phyloP scores from a whole-genome alignment of 1,140 invertebrate species.

The Drosophila pachea region DNA sequence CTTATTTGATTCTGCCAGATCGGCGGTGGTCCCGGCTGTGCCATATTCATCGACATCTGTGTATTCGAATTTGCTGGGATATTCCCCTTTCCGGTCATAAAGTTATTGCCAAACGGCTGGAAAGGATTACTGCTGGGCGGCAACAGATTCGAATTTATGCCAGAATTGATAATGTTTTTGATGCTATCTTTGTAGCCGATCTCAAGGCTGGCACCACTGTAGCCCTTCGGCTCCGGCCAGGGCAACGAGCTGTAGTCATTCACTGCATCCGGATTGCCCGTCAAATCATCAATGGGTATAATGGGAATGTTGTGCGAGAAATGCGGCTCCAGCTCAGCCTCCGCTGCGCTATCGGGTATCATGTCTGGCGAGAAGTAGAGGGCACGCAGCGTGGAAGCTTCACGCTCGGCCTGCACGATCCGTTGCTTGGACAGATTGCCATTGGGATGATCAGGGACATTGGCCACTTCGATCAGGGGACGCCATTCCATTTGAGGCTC shows the following conservation, averaged over 20 bases:
- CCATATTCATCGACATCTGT: constrained; percentile 36
- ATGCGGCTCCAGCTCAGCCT: constrained; percentile 90
- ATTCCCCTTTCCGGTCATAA: constrained; percentile 24
- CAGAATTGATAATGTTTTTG: constrained; percentile 78
- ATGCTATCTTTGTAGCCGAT: constrained; percentile 50
- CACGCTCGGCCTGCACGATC: constrained; percentile 90
- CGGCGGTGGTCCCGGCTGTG: constrained; percentile 45
- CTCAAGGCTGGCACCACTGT: constrained; percentile 69
- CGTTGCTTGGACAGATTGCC: constrained; percentile 92
- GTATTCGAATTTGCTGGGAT: constrained; percentile 25
- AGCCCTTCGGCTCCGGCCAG: constrained; percentile 90
- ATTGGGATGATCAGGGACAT: constrained; percentile 81
- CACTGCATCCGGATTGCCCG: constrained; percentile 88
- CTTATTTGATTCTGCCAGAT: constrained; percentile 62
- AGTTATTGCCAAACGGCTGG: constrained; percentile 56
- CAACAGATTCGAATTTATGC: constrained; percentile 66
- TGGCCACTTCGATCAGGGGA: constrained; percentile 84
- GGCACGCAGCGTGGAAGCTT: constrained; percentile 90
- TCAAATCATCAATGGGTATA: constrained; percentile 93
- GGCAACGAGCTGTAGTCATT: constrained; percentile 86
- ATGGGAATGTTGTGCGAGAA: constrained; percentile 87
- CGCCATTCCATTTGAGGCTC: constrained; percentile 87
- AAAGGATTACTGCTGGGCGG: constrained; percentile 49
- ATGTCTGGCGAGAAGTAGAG: constrained; percentile 91
- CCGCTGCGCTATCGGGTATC: constrained; percentile 91